Percentiles rank a stretch among this genome's conserved stretches.
phyloP scores from a whole-genome alignment of 2,113 vertebrate genomes.

The Coracopsis vasa region DNA sequence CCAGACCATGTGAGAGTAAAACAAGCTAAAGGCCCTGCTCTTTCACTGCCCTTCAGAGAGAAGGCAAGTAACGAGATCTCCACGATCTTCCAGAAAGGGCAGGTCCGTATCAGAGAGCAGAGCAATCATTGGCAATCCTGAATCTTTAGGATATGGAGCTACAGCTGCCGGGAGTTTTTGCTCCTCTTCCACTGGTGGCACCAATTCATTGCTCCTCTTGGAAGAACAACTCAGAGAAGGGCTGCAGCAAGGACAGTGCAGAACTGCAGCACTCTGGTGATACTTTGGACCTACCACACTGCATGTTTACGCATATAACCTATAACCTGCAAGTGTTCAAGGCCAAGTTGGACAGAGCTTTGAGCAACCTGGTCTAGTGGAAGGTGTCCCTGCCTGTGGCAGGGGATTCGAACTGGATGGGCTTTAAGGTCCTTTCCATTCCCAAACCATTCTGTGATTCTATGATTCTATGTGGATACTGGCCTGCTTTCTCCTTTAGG shows the following conservation, averaged over 20 bases:
- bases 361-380: neutral
- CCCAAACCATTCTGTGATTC: neutral
- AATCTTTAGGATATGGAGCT: neutral
- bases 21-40: neutral
- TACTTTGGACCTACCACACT: fast-evolving
- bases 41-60: neutral
- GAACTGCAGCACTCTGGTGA: neutral
- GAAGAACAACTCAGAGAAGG: fast-evolving
- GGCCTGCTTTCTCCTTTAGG: neutral
- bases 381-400: neutral
- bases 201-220: neutral
- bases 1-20: fast-evolving
- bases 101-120: neutral
- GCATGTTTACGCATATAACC: neutral
- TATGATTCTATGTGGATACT: neutral
- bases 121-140: fast-evolving
- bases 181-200: neutral
- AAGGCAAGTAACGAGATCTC: fast-evolving
- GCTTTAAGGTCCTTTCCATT: neutral
- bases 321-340: neutral
- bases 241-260: neutral
- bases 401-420: neutral
- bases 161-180: neutral
- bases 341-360: neutral
- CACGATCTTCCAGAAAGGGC: neutral